Base-by-base conservation (phyloP, 2,113 vertebrate genomes). In the Mesembrinibis cayennensis region DNA sequence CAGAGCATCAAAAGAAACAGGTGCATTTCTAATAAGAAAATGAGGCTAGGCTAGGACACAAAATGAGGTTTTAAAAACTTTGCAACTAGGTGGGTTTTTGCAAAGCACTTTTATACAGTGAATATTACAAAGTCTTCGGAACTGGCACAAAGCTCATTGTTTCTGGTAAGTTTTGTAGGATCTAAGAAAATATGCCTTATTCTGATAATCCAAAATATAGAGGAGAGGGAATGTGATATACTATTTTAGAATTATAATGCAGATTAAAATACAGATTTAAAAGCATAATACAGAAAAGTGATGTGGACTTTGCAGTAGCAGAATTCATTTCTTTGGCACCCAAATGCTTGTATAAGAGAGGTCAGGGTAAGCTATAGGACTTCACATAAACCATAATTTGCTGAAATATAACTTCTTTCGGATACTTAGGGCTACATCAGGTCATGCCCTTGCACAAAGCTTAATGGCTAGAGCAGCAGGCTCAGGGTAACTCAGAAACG, bases 131-230 rank as follows among this genome's bases (percentile, higher is more conserved):
- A 53, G 30, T 92, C 70, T 94, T 94, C 1, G 67, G 95, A 47
- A 53, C 67, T 23, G 93, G 90, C 56, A 94, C 95, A 42, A 87
- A 92, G 29, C 72, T 94, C 32, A 70, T 90, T 65, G 73, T 89
- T 73, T 84, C 73, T 25, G 73, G 66, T 84, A 84, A 89, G 86
- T 67, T 47, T 52, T 83, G n/a, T 53, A 44, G 8, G 42, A 25
- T 26, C 23, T 76, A 63, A 67, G 58, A 91, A 63, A 62, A 62
- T 47, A 71, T 19, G 7, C 4, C 34, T 82, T 70, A 49, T 25
- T 63, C 47, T 36, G 45, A 36, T 45, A 58, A 72, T 16, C 20
- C 26, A 53, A 36, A 73, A 55, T n/a, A 26, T 69, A 55, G 42
- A 40, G 21, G 27, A 34, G 7, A 67, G 40, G 23, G 22, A 59